Base-by-base conservation (phyloP, 2,888 invertebrate species). In the Acleris emargana region DNA sequence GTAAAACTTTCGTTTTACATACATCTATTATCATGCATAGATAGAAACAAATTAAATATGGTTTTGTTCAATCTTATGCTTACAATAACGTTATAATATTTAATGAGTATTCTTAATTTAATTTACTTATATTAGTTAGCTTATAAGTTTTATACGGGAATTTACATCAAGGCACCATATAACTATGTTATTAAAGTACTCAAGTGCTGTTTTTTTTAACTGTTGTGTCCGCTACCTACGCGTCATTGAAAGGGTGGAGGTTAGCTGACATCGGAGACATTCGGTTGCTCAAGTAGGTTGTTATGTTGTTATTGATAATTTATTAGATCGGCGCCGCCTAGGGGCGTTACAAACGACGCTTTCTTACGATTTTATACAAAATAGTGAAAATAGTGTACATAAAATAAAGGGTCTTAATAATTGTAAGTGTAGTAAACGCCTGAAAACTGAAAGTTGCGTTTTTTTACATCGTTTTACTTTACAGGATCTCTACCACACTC, bases 221-320 rank as follows among this genome's bases (percentile, higher is more conserved):
- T 52, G 17, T 25, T 32, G 20, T 22, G n/a, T 45, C n/a, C 38
- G 11, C n/a, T 43, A n/a, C 9, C 17, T 5, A 16, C 32, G 25
- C 51, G 22, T 49, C 47, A 18, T 18, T 53, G 11, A 51, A 42
- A 9, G 13, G 3, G 18, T 17, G 32, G 13, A n/a, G 16, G 11
- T 9, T 42, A 53, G n/a, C 22, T 42, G 25, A 38, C 28, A 38
- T 53, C 42, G 20, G 18, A 4, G 47, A n/a, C 4, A 38, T 13
- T 13, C 11, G 45, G 25, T 57, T 61, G 55, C 60, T 61, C 51
- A 61, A 66, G 22, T 66, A 66, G 45, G 32, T 47, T 32, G 50
- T 66, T 50, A 13, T 45, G 51, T 43, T 43, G 32, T 13, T 38
- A 38, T 38, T 13, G 50, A 59, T 59, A 64, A 60, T 60, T 64